Conservation (phyloP, 2,888 invertebrate species). For the Esperia sulphurella region DNA sequence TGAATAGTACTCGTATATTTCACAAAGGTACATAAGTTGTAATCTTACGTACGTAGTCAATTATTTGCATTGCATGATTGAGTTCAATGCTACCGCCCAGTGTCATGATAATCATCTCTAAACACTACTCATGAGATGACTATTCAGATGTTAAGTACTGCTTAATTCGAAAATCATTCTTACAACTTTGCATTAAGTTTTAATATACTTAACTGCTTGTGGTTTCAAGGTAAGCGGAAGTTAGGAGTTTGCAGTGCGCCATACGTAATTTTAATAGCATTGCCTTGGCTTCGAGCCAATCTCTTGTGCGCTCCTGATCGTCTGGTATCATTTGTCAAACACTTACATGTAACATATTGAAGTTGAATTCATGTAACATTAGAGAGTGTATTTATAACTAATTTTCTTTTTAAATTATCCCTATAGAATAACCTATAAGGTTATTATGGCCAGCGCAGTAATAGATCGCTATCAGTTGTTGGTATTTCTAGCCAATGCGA, state of each 20-base stretch:
- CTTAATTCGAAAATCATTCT: conserved; percentile 5
- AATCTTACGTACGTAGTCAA: background rate
- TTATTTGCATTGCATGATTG: conserved; percentile 2
- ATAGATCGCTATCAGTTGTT: no score
- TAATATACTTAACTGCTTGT: conserved; percentile 1
- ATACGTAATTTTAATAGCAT: conserved; percentile 28
- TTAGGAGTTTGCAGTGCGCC: conserved; percentile 16
- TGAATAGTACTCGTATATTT: no score
- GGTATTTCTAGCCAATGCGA: no score
- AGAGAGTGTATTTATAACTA: no score
- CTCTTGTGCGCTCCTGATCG: conserved; percentile 15
- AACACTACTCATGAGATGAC: conserved; percentile 25
- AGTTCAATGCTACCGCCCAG: conserved; percentile 27
- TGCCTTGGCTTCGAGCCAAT: conserved; percentile 24
- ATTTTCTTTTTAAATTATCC: no score
- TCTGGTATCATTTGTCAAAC: background rate
- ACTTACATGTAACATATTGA: background rate
- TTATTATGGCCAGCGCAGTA: no score
- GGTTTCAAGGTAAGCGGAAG: conserved; percentile 10
- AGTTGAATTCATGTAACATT: background rate
- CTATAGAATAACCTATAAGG: no score
- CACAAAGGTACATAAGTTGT: no score
- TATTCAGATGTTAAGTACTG: conserved; percentile 4
- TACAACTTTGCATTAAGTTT: conserved; percentile 11
- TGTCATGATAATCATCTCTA: conserved; percentile 31